Base-by-base conservation (phyloP, 2,888 invertebrate species). In the Pseudeuparius sepicola region DNA sequence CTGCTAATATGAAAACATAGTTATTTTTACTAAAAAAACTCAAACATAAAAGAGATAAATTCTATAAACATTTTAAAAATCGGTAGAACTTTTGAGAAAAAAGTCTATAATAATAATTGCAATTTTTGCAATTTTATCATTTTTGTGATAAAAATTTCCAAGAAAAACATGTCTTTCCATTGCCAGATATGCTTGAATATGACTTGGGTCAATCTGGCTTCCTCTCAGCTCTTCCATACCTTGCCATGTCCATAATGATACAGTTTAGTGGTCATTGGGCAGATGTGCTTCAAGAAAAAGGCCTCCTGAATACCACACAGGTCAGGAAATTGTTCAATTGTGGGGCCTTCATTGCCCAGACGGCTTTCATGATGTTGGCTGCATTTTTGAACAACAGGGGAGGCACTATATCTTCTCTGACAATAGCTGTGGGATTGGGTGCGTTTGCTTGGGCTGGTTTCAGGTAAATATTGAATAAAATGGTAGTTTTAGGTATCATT, bases 371-470 rank as follows among this genome's bases (percentile, higher is more conserved):
- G 83, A 66, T 87, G 39, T 67, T 75, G 0, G 84, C 89, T 7
- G 85, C 87, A 2, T 86, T 81, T 53, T 66, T 83, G 3, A 68
- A 77, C 2, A 72, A 82, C 10, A 66, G 69, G 0, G 44, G 42
- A 11, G 73, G 75, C 23, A 78, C 84, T 24, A 70, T 89, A n/a
- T 67, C 77, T n/a, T 89, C 77, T 56, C 72, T 93, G 17, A 85
- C 88, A 0, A 69, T 89, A 29, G 89, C 90, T 1, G 88, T 92
- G 1, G 92, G 92, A 0, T 65, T 90, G 1, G 92, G 93, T 1
- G 87, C 90, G 0, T 88, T 92, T 58, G 87, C 90, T 1, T 92
- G 90, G 89, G 80, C 88, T 4, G 92, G 90, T 24, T 89, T 87
- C 57, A 79, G 83, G 84, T 85, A 64, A 64, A 9, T 4, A 29